Evolutionary conservation across 2,888 invertebrate genomes (phyloP).

Genomic region (Itoplectis maculator): DNA sequence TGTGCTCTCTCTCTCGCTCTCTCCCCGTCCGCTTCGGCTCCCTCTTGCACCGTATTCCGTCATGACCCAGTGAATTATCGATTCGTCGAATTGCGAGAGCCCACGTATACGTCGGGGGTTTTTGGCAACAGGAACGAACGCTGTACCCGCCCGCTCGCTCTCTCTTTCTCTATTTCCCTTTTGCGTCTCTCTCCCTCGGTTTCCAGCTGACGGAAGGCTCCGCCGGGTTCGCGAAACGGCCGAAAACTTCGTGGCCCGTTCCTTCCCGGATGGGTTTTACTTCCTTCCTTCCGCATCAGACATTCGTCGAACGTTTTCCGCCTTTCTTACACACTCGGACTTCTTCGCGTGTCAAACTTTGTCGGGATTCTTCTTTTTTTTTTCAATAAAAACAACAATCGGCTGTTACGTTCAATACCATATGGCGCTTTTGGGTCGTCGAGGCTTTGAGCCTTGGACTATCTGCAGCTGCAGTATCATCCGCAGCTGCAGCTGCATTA

Average conservation of each 20-base stretch:
- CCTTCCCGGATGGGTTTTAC: constrained; percentile 37
- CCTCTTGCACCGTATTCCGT: constrained; percentile 68
- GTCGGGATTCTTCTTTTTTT: no score
- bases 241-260: constrained; percentile 49
- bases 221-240: constrained; percentile 38
- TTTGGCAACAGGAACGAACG: constrained; percentile 74
- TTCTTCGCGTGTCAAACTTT: not conserved
- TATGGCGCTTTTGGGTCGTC: no score
- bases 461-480: no score
- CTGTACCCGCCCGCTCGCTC: constrained; percentile 39
- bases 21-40: no score
- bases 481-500: no score
- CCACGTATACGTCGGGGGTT: constrained; percentile 67
- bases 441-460: no score
- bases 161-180: constrained; percentile 53
- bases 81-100: constrained; percentile 72
- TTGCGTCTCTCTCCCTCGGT: constrained; percentile 13
- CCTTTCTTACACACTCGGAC: constrained; percentile 11
- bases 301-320: constrained; percentile 11
- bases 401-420: no score
- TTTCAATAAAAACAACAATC: no score
- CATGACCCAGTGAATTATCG: constrained; percentile 81
- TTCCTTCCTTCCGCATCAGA: constrained; percentile 11
- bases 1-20: constrained; percentile 38
- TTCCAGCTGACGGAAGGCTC: constrained; percentile 30